Evolutionary conservation across 2,888 invertebrate genomes (phyloP).

Genomic region (Dryomyza anilis): DNA sequence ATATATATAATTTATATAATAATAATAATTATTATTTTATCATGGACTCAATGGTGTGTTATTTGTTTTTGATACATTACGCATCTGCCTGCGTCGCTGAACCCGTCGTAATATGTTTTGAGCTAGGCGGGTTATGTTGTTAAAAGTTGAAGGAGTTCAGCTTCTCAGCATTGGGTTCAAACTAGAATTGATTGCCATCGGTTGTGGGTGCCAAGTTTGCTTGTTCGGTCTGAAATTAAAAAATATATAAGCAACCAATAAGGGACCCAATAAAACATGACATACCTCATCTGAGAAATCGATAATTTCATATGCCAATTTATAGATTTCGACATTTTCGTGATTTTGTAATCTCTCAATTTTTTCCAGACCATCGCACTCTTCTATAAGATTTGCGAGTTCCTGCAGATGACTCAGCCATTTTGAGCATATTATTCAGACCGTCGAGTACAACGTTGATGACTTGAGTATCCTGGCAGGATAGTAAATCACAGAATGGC

Average conservation of each 20-base stretch:
- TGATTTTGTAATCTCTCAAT: constrained; percentile 96
- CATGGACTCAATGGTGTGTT: constrained; percentile 36
- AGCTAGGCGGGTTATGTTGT: constrained; percentile 37
- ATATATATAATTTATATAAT: constrained; percentile 39
- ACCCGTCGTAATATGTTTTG: too few species aligned
- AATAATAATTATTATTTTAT: constrained; percentile 39
- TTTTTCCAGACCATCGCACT: constrained; percentile 96
- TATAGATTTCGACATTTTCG: constrained; percentile 98
- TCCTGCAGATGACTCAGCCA: constrained; percentile 87
- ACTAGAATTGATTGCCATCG: constrained; percentile 81
- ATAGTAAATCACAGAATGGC: constrained; percentile 93
- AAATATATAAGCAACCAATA: not conserved
- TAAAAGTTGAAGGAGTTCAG: constrained; percentile 58
- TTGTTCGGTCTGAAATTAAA: constrained; percentile 50
- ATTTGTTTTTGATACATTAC: constrained; percentile 32
- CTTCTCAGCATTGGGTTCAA: constrained; percentile 74
- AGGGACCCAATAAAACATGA: constrained; percentile 34
- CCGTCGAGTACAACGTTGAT: constrained; percentile 90
- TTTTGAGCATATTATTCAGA: constrained; percentile 96
- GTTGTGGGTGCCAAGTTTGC: constrained; percentile 72
- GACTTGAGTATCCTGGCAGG: constrained; percentile 94
- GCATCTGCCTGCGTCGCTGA: constrained; percentile 1
- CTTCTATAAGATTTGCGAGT: constrained; percentile 91
- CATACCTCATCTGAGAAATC: constrained; percentile 94
- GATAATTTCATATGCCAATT: constrained; percentile 97